Evolutionary conservation across 2,888 invertebrate species (phyloP), one percentile per base, ranked within the genome.

Genomic region (Pollenia labialis): DNA sequence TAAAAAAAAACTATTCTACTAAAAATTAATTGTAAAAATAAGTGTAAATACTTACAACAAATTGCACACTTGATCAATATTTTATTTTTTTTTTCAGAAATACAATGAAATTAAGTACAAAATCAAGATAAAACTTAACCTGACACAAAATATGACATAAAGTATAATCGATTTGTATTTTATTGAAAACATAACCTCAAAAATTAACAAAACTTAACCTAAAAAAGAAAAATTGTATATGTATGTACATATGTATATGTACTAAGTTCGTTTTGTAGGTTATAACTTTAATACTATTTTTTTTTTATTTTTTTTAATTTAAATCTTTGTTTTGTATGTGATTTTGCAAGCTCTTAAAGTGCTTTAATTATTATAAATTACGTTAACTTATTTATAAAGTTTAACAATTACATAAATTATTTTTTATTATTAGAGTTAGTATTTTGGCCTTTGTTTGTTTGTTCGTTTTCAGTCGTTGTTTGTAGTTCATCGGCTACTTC

Each of bases 371-470:
- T 69, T 52, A 56, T 58, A 23, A 32, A 32, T 32, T 0, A 32
- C 54, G 12, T 79, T 40, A 46, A 58, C n/a, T 75, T 52, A 54
- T n/a, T 40, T 50, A 10, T 44, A 54, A 44, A 46, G 8, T 42
- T n/a, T 46, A 10, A 42, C 46, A 16, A n/a, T 68, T 44, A 23
- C 23, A 23, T 23, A 58, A 72, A 68, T 77, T 75, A 80, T 74
- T 85, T 87, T 85, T 69, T 87, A 82, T 64, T 87, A 84, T 83
- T 74, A 16, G 44, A 44, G 16, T 23, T 69, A 52, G 16, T 76
- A 66, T 80, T 82, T 81, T 87, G 88, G 69, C 88, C 83, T 77
- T 88, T 89, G 81, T 81, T 88, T 79, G 85, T 87, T 83, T 74
- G 82, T 88, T 87, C 87, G 75, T 85, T 80, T 62, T 80, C 84